Base-by-base conservation (phyloP, 2,888 invertebrate species). In the Allacma fusca region DNA sequence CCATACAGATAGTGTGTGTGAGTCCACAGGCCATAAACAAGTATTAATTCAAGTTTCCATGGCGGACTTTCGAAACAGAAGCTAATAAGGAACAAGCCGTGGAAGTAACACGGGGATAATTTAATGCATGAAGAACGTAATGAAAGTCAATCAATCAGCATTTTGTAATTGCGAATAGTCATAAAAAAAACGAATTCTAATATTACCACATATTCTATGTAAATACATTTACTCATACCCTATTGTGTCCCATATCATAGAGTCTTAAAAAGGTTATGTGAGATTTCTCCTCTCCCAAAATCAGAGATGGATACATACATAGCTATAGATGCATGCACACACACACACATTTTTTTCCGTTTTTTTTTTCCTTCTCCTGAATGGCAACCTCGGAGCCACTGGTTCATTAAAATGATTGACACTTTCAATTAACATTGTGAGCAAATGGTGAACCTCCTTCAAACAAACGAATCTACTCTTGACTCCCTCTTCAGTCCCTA, bases 401-500 rank as follows among this genome's bases (percentile, higher is more conserved):
- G 88, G 89, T 91, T 91, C 89, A 91, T 91, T 91, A 91, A 90
- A 89, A 89, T 92, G 92, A 92, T 91, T 91, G 92, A 91, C 91
- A 91, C 89, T 90, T 91, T 91, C 91, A 91, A 91, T 91, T 92
- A 91, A 91, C 87, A 81, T 81, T 71, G 80, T 79, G 78, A 82
- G 81, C 79, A 80, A 82, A 82, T 81, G 80, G 24, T 59, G 79
- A 80, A 82, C 80, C 81, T 81, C 82, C 82, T 78, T 79, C 73
- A 43, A 76, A 72, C 70, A 57, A 75, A 68, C 24, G 67, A 57
- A 75, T 71, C 23, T n/a, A 21, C 23, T 50, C 28, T 59, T 34
- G 23, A 5, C 62, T 62, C 62, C 24, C 62, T 62, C 24, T 12
- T 62, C 2, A 12, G 1, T 4, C 62, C 26, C 2, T 24, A 19